A percentile compares a stretch with the other conserved stretches of the same genome.
phyloP scores from a whole-genome alignment of 2,888 invertebrate species.

The Prosopocoilus inquinatus region DNA sequence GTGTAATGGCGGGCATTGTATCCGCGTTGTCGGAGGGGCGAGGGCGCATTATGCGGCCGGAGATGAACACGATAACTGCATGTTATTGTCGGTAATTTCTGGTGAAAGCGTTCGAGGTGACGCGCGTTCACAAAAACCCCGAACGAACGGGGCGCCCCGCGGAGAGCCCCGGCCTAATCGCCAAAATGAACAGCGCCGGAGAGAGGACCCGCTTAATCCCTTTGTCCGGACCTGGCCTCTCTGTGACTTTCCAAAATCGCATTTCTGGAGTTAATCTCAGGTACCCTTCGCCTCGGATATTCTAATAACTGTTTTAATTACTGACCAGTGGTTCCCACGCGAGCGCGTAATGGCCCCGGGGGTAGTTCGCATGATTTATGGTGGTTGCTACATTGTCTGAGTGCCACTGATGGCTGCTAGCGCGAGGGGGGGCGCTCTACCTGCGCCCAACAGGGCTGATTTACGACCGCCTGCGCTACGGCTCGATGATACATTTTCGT shows the following conservation, averaged over 20 bases:
- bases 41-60: constrained; percentile 15
- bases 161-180: constrained; percentile 17
- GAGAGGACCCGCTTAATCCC: constrained; percentile 21
- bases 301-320: constrained; percentile 16
- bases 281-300: constrained; percentile 7
- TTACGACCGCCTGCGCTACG: constrained; percentile 24
- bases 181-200: constrained; percentile 20
- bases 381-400: constrained; percentile 12
- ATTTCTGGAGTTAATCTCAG: constrained; percentile 10
- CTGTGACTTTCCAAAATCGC: constrained; percentile 20
- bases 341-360: constrained; percentile 13
- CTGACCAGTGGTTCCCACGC: constrained; percentile 15
- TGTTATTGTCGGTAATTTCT: constrained; percentile 32
- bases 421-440: constrained; percentile 23
- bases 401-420: constrained; percentile 13
- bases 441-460: constrained; percentile 31
- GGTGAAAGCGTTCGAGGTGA: constrained; percentile 14
- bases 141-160: constrained; percentile 10
- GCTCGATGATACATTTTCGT: constrained; percentile 22
- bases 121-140: background rate
- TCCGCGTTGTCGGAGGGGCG: constrained; percentile 12
- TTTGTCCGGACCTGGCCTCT: background rate
- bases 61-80: constrained; percentile 20
- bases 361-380: constrained; percentile 16
- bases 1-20: constrained; percentile 9